phyloP scores from a whole-genome alignment of 2,113 vertebrate species.

The Aramus guarauna region DNA sequence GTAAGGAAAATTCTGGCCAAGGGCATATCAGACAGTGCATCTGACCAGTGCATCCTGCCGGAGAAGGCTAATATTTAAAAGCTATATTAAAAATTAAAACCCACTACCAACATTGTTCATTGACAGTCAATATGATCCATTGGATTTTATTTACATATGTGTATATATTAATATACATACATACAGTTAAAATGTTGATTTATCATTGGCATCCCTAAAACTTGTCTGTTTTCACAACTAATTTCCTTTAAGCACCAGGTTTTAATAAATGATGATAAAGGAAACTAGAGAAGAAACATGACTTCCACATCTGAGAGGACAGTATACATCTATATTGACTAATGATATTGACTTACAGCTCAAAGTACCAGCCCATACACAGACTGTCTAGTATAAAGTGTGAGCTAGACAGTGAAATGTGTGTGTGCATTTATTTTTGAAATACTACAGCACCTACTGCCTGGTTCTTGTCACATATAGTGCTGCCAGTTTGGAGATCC shows the following conservation, averaged over 20 bases:
- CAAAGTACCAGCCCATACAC: background rate
- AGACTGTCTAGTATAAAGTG: background rate
- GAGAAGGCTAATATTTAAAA: background rate
- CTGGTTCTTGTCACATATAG: background rate
- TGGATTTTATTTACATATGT: background rate
- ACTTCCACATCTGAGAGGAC: background rate
- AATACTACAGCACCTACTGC: background rate
- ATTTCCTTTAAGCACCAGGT: background rate
- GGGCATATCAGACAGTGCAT: background rate
- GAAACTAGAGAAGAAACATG: background rate
- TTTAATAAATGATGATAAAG: background rate
- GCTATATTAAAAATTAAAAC: background rate
- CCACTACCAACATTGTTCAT: background rate
- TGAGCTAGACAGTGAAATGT: background rate
- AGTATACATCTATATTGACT: background rate
- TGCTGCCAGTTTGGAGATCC: background rate
- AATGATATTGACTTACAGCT: background rate
- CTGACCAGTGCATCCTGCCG: background rate
- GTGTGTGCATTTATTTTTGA: background rate
- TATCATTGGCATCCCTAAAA: background rate
- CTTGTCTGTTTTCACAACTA: background rate
- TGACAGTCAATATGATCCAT: background rate
- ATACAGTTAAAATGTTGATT: background rate
- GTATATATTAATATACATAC: background rate
- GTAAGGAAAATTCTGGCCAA: conserved; percentile 25